Evolutionary conservation across 2,113 vertebrate genomes (phyloP).

Genomic region (Hippolais icterina): DNA sequence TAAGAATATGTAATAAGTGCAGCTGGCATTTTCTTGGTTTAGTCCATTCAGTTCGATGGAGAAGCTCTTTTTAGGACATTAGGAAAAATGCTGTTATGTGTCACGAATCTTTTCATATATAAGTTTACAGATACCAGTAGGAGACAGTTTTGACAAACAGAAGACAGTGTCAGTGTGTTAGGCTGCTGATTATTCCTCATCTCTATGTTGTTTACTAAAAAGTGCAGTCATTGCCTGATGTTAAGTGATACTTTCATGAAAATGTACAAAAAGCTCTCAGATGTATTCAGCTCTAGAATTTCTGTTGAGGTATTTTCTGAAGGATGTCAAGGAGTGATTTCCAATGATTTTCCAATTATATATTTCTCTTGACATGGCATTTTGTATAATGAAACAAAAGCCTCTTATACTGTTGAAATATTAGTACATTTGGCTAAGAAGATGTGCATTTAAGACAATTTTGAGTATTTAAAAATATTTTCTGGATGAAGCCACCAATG

Average conservation of each 20-base stretch:
- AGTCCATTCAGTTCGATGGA: neutral
- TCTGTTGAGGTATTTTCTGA: neutral
- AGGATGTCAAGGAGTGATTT: neutral
- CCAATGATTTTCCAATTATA: neutral
- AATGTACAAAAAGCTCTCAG: neutral
- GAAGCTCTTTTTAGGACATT: neutral
- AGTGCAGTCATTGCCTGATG: neutral
- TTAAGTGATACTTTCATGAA: neutral
- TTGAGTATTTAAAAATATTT: neutral
- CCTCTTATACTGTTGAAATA: neutral
- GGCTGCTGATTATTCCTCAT: neutral
- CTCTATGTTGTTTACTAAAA: neutral
- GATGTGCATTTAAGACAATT: neutral
- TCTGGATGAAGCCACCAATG: neutral
- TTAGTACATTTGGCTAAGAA: neutral
- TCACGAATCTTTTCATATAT: fast-evolving
- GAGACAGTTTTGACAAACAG: neutral
- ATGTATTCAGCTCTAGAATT: neutral
- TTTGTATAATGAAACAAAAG: neutral
- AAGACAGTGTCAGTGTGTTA: neutral
- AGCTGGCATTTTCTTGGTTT: neutral
- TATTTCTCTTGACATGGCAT: neutral
- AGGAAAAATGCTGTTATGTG: neutral
- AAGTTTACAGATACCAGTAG: neutral
- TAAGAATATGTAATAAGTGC: neutral